Evolutionary conservation across 2,797 vertebrate species (phyloP), one percentile per base, ranked within the genome.

Genomic region (Nannoperca obscura): DNA sequence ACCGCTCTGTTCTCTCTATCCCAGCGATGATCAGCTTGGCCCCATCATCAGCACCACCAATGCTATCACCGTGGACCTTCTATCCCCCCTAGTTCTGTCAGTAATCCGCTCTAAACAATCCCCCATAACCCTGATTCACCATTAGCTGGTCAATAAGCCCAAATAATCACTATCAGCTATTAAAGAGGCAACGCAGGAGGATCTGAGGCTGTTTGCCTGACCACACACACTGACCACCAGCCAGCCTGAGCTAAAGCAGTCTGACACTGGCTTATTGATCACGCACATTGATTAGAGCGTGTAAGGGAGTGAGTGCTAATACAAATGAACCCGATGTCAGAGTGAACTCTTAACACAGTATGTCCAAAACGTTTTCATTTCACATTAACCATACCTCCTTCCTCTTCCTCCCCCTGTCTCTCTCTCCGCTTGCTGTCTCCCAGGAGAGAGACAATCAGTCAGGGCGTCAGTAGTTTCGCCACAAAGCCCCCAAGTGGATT

Each of bases 61-160:
- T 60, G 49, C 71, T 71, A 46, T 88, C 63, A 8, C 80, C 73
- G 68, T 75, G 71, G 60, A 67, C 49, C 22, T 50, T 81, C 71
- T 74, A 89, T 90, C 89, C 85, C 67, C 22, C 17, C 73, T 76
- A 66, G 70, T 81, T 86, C 67, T 74, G 40, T 78, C 66, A 60
- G 60, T 91, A 92, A 93, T 92, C 91, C 88, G 88, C 88, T 88
- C 86, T 80, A 88, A 90, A 85, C 89, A 89, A 92, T 91, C 86
- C 86, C 68, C 81, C 44, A 57, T 69, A 91, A 74, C 85, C 88
- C 85, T 67, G 81, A 89, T 90, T 90, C 84, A 82, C 78, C 83
- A 89, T 87, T 88, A 92, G 83, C 86, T 86, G 86, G 87, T 92
- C 89, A 91, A 90, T 94, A 90, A 90, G 85, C 89, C 80, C 73